Conservation (phyloP, 1,140 invertebrate species). For the Rhynchophorus ferrugineus region DNA sequence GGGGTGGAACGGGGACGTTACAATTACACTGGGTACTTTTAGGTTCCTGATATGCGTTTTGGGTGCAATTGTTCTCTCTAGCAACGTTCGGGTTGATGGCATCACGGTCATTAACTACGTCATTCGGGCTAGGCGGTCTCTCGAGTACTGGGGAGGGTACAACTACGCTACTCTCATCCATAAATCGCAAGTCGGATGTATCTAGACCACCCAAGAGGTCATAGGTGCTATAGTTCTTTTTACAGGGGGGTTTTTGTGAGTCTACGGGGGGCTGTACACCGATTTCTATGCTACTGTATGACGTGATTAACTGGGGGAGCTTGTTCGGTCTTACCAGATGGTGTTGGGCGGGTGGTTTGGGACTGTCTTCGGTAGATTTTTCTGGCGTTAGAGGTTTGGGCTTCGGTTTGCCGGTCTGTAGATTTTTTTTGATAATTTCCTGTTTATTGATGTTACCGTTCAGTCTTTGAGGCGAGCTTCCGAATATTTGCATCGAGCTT, state of each 20-base stretch:
- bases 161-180: constrained; percentile 85
- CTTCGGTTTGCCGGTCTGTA: constrained; percentile 3
- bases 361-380: constrained; percentile 4
- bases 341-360: constrained; percentile 23
- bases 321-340: constrained; percentile 31
- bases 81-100: constrained; percentile 27
- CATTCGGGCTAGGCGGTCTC: constrained; percentile 59
- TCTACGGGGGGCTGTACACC: constrained; percentile 19
- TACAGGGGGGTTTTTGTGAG: constrained; percentile 11
- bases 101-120: constrained; percentile 43
- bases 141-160: constrained; percentile 64
- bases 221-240: constrained; percentile 50
- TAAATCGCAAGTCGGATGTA: constrained; percentile 72
- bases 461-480: constrained; percentile 10
- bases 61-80: background rate
- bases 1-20: background rate
- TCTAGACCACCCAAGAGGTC: constrained; percentile 71
- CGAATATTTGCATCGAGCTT: constrained; percentile 42
- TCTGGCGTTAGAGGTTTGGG: constrained; percentile 2
- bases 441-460: constrained; percentile 16
- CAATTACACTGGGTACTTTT: background rate
- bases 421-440: background rate
- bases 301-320: constrained; percentile 12
- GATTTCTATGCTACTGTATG: constrained; percentile 17
- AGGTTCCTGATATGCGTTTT: background rate